Percentiles rank a stretch among this genome's conserved stretches.
These are phyloP conservation scores for Pemphredon lugubris DNA, from an alignment of 2,888 invertebrate genomes.

Conservation along the genomic window DNA sequence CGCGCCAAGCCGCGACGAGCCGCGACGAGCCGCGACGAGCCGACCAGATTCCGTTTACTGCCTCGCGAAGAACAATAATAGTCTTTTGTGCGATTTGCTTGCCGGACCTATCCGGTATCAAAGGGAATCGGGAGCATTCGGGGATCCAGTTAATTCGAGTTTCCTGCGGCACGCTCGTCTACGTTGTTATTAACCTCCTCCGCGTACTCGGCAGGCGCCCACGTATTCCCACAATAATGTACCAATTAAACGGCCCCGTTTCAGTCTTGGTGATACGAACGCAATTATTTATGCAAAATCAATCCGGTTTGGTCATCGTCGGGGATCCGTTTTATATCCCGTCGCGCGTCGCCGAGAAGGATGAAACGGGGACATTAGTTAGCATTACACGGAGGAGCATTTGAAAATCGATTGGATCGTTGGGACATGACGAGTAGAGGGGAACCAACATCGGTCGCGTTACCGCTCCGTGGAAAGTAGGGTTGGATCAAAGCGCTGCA, in stretches of 20 bases:
- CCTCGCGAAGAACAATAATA: no score
- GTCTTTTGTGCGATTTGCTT: no score
- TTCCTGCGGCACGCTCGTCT: not conserved
- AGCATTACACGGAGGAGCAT: slow-evolving; percentile 61
- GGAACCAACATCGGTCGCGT: slow-evolving; percentile 40
- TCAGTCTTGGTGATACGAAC: slow-evolving; percentile 56
- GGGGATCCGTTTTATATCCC: slow-evolving; percentile 56
- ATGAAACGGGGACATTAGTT: slow-evolving; percentile 55
- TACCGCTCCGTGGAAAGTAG: slow-evolving; percentile 58
- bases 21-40: no score
- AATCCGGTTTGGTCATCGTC: slow-evolving; percentile 38
- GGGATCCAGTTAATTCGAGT: not conserved
- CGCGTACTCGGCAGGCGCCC: not conserved
- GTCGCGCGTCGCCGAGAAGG: slow-evolving; percentile 5
- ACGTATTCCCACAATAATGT: slow-evolving; percentile 15
- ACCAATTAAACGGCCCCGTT: slow-evolving; percentile 52
- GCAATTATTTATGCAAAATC: slow-evolving; percentile 66
- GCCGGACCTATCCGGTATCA: no score
- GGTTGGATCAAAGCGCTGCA: slow-evolving; percentile 69
- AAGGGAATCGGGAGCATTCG: not conserved
- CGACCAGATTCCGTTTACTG: no score
- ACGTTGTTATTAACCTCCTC: slow-evolving; percentile 37
- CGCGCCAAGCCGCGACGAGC: no score
- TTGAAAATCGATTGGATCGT: slow-evolving; percentile 61
- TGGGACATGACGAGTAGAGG: slow-evolving; percentile 41